phyloP scores from a whole-genome alignment of 2,888 invertebrate species.

The Serripes groenlandicus region DNA sequence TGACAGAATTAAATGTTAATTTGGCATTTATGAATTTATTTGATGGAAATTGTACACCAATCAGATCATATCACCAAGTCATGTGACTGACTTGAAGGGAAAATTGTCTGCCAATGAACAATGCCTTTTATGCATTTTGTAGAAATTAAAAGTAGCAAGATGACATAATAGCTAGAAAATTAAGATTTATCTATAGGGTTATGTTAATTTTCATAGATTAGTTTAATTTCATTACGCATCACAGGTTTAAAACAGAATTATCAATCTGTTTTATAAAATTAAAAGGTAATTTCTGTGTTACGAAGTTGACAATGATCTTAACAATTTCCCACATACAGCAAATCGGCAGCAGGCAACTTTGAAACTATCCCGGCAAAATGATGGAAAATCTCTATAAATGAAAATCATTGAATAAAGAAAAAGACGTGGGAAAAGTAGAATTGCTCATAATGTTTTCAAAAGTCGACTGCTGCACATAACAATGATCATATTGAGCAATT shows the following conservation, averaged over 20 bases:
- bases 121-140: constrained; percentile 7
- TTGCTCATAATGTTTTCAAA: too few species aligned
- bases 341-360: neutral
- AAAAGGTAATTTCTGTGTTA: too few species aligned
- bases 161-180: constrained; percentile 2
- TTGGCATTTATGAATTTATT: constrained; percentile 39
- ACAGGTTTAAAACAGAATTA: neutral
- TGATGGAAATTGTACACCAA: constrained; percentile 37
- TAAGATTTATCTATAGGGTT: neutral
- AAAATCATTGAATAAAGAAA: too few species aligned
- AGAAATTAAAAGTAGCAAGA: neutral
- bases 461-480: too few species aligned
- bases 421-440: too few species aligned
- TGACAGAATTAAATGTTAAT: constrained; percentile 38
- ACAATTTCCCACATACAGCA: too few species aligned
- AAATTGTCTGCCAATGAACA: constrained; percentile 33
- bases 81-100: constrained; percentile 18
- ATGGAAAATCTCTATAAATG: neutral
- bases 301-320: too few species aligned
- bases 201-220: neutral
- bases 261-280: too few species aligned
- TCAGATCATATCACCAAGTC: constrained; percentile 19
- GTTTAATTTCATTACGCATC: neutral
- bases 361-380: neutral
- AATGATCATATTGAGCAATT: too few species aligned